Conservation (phyloP, 2,888 invertebrate genomes). For the Pecten maximus region DNA sequence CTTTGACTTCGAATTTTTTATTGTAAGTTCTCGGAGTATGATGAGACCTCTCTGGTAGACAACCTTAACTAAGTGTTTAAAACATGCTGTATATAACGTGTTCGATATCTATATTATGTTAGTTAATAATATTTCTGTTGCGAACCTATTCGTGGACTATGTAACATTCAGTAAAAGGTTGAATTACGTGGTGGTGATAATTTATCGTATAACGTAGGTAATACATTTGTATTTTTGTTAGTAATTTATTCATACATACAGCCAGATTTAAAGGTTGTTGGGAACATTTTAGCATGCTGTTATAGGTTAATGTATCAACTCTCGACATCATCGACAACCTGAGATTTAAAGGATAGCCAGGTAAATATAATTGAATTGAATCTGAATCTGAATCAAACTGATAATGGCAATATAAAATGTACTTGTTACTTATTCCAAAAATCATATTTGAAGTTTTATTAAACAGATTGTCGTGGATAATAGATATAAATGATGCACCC, state of each 20-base stretch:
- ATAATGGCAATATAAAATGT: neutral
- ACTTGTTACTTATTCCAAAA: neutral
- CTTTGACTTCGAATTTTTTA: no score
- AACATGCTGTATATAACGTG: no score
- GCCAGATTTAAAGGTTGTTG: neutral
- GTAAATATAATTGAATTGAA: neutral
- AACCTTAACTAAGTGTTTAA: no score
- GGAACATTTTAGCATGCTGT: neutral
- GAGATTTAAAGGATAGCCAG: neutral
- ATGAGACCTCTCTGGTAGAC: no score
- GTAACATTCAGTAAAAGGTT: neutral
- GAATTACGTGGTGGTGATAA: neutral
- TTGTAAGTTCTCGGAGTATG: no score
- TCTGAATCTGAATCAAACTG: neutral
- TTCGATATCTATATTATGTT: no score
- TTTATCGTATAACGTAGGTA: neutral
- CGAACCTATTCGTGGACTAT: neutral
- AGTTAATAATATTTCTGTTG: neutral
- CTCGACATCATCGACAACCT: neutral
- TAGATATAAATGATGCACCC: neutral
- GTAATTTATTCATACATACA: conserved; percentile 4
- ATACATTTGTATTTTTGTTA: neutral
- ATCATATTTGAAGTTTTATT: neutral
- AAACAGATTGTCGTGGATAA: neutral
- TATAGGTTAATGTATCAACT: neutral